Conservation (phyloP, 2,888 invertebrate species). For the Chrysolina oricalcia region DNA sequence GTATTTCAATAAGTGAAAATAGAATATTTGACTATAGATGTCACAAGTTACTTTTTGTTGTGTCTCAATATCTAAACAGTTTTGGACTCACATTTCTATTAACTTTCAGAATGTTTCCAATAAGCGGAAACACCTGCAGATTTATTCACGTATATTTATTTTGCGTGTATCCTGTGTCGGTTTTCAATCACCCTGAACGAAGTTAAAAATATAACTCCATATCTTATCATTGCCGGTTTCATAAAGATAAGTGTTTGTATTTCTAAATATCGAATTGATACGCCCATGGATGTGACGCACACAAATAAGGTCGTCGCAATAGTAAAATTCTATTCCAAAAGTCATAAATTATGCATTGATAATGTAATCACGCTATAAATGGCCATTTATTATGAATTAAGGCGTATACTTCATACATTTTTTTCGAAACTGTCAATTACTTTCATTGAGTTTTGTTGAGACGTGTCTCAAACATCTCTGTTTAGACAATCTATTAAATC, state of each 20-base stretch:
- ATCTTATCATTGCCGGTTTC: slow-evolving; percentile 20
- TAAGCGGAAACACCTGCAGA: too few species aligned
- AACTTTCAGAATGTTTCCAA: too few species aligned
- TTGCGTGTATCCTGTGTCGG: too few species aligned
- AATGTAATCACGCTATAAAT: slow-evolving; percentile 22
- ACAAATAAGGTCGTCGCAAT: slow-evolving; percentile 19
- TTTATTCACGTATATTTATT: too few species aligned
- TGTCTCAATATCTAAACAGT: too few species aligned
- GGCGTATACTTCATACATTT: neutral
- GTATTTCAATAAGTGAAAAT: too few species aligned
- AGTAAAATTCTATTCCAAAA: slow-evolving; percentile 19
- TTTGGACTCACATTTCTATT: too few species aligned
- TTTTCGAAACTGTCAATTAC: neutral
- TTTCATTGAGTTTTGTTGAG: neutral
- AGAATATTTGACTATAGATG: too few species aligned
- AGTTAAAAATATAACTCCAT: slow-evolving; percentile 18
- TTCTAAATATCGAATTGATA: slow-evolving; percentile 13
- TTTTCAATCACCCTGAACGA: neutral
- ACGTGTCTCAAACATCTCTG: neutral
- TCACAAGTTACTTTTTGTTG: too few species aligned
- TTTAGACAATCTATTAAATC: slow-evolving; percentile 2
- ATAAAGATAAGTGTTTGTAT: slow-evolving; percentile 21
- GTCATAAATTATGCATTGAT: slow-evolving; percentile 27
- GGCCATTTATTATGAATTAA: slow-evolving; percentile 19
- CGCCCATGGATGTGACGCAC: slow-evolving; percentile 27